Conservation (phyloP, 2,888 invertebrate species). For the Micropterix aruncella region DNA sequence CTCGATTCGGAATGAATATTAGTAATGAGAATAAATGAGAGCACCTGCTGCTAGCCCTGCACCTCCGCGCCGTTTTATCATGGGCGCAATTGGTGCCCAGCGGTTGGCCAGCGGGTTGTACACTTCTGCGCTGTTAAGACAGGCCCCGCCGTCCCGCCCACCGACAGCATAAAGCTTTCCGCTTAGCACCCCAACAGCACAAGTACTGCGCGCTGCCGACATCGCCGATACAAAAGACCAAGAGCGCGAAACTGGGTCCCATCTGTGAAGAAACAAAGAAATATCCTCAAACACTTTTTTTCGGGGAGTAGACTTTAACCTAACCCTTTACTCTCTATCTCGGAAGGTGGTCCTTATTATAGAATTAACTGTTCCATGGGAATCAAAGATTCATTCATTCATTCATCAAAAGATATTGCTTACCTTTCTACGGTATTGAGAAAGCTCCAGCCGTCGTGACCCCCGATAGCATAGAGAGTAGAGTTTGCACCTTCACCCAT, state of each 20-base stretch:
- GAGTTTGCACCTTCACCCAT: constrained; percentile 55
- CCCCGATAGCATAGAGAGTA: constrained; percentile 88
- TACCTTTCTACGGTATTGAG: constrained; percentile 78
- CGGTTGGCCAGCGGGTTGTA: constrained; percentile 59
- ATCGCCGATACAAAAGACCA: constrained; percentile 89
- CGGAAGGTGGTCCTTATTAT: too few relatives aligned
- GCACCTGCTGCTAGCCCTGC: constrained; percentile 49
- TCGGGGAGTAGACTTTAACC: neutral
- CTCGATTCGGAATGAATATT: too few relatives aligned
- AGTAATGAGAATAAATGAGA: too few relatives aligned
- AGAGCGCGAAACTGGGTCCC: constrained; percentile 77
- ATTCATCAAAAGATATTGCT: neutral
- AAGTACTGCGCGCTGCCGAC: constrained; percentile 79
- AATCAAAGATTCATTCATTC: too few relatives aligned
- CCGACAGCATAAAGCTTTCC: constrained; percentile 82
- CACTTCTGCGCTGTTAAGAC: constrained; percentile 81
- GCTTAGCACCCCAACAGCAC: constrained; percentile 78
- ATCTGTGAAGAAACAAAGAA: constrained; percentile 28
- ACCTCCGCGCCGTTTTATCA: constrained; percentile 76
- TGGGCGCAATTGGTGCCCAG: constrained; percentile 76
- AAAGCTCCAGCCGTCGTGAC: constrained; percentile 93
- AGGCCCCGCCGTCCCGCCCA: constrained; percentile 83
- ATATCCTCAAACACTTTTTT: neutral
- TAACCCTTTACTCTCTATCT: too few relatives aligned
- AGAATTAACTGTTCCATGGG: too few relatives aligned